These are phyloP conservation scores for Luperina nickerlii DNA, from an alignment of 2,888 invertebrate species.

Conservation along the genomic window DNA sequence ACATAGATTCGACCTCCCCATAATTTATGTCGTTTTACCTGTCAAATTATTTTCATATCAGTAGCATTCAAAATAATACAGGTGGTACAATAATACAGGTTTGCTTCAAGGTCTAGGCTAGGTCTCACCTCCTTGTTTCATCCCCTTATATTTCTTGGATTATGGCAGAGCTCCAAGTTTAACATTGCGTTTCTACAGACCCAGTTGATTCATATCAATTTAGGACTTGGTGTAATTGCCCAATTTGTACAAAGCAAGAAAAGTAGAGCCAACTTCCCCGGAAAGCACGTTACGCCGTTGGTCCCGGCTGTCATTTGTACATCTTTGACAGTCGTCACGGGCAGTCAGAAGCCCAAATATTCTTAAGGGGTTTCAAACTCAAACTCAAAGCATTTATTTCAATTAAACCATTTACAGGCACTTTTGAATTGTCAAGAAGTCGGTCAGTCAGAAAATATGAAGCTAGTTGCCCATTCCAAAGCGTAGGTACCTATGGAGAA, in stretches of 20 bases:
- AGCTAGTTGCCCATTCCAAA: no score
- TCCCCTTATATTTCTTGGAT: not conserved
- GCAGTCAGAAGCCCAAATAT: not conserved
- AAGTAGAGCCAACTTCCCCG: not conserved
- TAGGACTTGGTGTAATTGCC: not conserved
- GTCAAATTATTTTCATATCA: not conserved
- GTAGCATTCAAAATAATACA: not conserved
- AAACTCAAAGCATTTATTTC: no score
- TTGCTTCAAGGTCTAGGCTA: not conserved
- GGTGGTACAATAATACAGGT: no score
- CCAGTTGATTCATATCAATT: slow-evolving; percentile 14
- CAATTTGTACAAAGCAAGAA: not conserved
- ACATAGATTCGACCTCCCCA: not conserved
- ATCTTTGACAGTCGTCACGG: not conserved
- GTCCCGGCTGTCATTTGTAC: no score
- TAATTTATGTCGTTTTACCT: not conserved
- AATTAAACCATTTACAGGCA: no score
- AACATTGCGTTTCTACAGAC: not conserved
- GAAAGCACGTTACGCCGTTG: not conserved
- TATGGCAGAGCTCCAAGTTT: not conserved
- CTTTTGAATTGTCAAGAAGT: no score
- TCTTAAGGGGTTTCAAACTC: not conserved
- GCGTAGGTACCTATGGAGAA: no score
- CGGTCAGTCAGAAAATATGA: no score
- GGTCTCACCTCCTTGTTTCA: not conserved